Conservation (phyloP, 2,113 vertebrate species). For the Gobius niger region DNA sequence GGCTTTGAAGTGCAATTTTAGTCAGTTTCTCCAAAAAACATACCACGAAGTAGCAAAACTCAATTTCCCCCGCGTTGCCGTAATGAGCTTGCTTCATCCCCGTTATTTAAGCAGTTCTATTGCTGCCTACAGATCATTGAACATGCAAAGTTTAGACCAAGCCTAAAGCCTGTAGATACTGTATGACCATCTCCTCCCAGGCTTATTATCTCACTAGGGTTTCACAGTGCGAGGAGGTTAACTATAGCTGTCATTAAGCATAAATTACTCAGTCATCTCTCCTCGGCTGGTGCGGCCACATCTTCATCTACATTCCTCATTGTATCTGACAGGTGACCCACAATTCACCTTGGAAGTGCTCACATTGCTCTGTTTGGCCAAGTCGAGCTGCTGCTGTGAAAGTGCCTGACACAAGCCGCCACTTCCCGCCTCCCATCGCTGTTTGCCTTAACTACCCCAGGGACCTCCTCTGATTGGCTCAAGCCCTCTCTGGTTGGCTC, state of each 20-base stretch:
- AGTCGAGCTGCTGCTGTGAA: constrained; percentile 17
- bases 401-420: constrained; percentile 45
- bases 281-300: constrained; percentile 43
- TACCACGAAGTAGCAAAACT: too few relatives aligned
- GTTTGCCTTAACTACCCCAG: constrained; percentile 48
- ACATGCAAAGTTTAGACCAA: too few relatives aligned
- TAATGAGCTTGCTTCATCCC: too few relatives aligned
- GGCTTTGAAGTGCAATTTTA: too few relatives aligned
- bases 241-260: constrained; percentile 57
- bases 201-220: neutral
- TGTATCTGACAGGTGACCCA: constrained; percentile 69
- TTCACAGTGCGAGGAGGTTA: constrained; percentile 30
- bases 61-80: too few relatives aligned
- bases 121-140: too few relatives aligned
- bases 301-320: constrained; percentile 54
- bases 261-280: constrained; percentile 50
- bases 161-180: neutral
- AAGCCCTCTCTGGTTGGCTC: constrained; percentile 32
- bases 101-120: too few relatives aligned
- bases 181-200: neutral
- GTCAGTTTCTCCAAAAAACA: too few relatives aligned
- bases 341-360: constrained; percentile 68
- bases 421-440: constrained; percentile 45
- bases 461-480: constrained; percentile 39
- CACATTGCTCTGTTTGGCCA: constrained; percentile 58